Evolutionary conservation across 2,888 invertebrate species (phyloP), one percentile per base, ranked within the genome.

Genomic region (Drosophila quinaria): DNA sequence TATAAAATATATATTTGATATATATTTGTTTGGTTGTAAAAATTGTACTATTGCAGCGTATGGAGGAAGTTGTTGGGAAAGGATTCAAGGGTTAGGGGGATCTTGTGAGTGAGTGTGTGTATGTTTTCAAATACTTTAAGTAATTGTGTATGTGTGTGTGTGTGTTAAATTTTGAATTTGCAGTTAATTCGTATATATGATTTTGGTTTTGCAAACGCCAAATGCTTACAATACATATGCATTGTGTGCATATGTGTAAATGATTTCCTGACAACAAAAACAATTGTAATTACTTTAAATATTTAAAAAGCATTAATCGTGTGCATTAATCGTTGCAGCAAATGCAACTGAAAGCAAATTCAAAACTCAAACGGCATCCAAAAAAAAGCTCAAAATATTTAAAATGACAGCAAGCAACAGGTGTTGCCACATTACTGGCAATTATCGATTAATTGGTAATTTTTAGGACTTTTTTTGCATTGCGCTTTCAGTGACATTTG

Each of bases 21-120:
- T 90, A 89, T 91, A 90, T 89, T 81, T 74, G 69, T 87, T 89
- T 84, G 84, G 84, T 84, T 85, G 81, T 86, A 87, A 90, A 92
- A 91, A 81, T 91, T 92, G 92, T 92, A 92, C 92, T 92, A 92
- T 92, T 92, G 92, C 92, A 92, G 91, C 92, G 92, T 92, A 87
- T 92, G 92, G 92, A 92, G 92, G 92, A 92, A 63, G 56, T 81
- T 68, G 74, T 59, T 67, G 83, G 78, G 54, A 35, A 49, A 64
- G 67, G 62, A 70, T 64, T n/a, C 4, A 42, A 50, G 4, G 25
- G 22, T 39, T 25, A 37, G 37, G 44, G 64, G 50, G 29, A 25
- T 55, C n/a, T 58, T 42, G 50, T 59, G 42, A 51, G 29, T 69
- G 55, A 50, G 65, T 70, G 58, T 62, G 13, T 77, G 61, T 80